phyloP scores from a whole-genome alignment of 1,140 invertebrate genomes.

The Danaus plexippus region DNA sequence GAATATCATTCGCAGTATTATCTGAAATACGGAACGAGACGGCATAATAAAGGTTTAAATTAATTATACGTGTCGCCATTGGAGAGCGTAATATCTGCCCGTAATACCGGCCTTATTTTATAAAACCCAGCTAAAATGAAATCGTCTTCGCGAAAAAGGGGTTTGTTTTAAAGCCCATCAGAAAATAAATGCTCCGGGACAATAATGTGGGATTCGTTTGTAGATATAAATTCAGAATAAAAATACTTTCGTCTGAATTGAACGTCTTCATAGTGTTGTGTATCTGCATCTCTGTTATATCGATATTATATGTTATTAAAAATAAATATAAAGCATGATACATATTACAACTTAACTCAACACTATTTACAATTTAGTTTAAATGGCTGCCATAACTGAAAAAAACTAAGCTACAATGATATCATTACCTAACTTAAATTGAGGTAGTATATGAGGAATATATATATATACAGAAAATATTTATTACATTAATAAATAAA shows the following conservation, averaged over 20 bases:
- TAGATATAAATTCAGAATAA: conserved; percentile 70
- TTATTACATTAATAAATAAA: too few species aligned
- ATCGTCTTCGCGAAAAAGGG: conserved; percentile 67
- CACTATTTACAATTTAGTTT: too few species aligned
- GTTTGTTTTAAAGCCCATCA: conserved; percentile 70
- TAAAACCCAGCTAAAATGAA: conserved; percentile 70
- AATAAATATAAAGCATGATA: too few species aligned
- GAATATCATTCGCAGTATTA: conserved; percentile 26
- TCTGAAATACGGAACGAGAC: conserved; percentile 38
- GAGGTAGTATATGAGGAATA: too few species aligned
- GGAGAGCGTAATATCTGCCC: conserved; percentile 43
- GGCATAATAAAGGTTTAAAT: conserved; percentile 64
- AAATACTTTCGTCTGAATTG: conserved; percentile 46
- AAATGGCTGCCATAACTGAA: too few species aligned
- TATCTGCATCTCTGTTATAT: background rate
- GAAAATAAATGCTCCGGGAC: conserved; percentile 67
- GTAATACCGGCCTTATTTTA: conserved; percentile 61
- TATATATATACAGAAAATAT: too few species aligned
- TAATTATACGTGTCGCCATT: conserved; percentile 57
- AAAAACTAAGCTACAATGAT: too few species aligned
- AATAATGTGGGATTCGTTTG: conserved; percentile 68
- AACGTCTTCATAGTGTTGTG: conserved; percentile 21
- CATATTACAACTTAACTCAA: too few species aligned
- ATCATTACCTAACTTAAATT: too few species aligned
- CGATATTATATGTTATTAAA: conserved; percentile 4